Evolutionary conservation across 2,888 invertebrate species (phyloP), one percentile per base, ranked within the genome.

Genomic region (Tribolium freemani): DNA sequence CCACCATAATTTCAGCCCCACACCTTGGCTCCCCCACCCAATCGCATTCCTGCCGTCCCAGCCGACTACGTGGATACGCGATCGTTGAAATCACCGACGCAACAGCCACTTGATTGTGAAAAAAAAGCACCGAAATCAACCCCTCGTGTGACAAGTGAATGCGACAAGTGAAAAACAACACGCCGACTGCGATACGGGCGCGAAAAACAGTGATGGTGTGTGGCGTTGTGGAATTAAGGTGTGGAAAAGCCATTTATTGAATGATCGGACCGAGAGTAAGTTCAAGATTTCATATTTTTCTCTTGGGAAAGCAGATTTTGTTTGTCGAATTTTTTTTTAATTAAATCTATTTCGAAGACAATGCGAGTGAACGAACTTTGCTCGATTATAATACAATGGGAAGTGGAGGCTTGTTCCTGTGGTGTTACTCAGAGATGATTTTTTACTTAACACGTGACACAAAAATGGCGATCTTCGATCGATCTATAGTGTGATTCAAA

Each of bases 21-120:
- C 38, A 5, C 57, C 67, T 67, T 67, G 67, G 31, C 46, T 56
- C 67, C 48, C 13, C 48, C 16, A 13, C 48, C 2, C 10, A 16
- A n/a, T 48, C 48, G 5, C 69, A 69, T 69, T 69, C 69, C 54
- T 69, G 69, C 60, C 60, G 69, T 69, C 60, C 69, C 60, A 60
- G 53, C 68, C 60, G 60, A 31, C 60, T 69, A 60, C 69, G 69
- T 69, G 69, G 69, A 69, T 56, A 54, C 44, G 60, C 69, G 58
- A n/a, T 60, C 69, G 69, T 69, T 69, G 69, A 69, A 69, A 60
- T 69, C 69, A 60, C 69, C 53, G 56, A 68, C 30, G 9, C 38
- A 67, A 30, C 11, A 11, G 13, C 21, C 51, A 6, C 16, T 26
- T 57, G 11, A 31, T 13, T 20, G 6, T 13, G 3, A 11, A 21